Percentiles rank a stretch among this genome's conserved stretches.
Evolutionary conservation across 2,888 invertebrate species (phyloP).

Genomic region (Sinotaia quadrata): DNA sequence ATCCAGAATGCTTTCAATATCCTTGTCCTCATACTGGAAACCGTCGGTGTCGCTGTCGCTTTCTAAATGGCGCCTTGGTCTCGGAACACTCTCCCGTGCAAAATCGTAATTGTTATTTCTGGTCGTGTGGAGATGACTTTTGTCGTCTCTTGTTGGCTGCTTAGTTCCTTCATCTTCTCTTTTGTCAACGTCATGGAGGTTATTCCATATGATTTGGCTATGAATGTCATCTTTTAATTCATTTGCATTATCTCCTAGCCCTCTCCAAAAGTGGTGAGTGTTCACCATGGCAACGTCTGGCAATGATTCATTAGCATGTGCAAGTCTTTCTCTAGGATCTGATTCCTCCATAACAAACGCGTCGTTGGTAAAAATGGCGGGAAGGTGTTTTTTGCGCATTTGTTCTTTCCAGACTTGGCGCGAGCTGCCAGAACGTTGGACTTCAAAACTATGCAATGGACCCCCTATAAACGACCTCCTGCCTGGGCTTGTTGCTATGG

Average conservation of each 20-base stretch:
- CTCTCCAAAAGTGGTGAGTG: neutral
- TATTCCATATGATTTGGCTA: too few relatives aligned
- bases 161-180: neutral
- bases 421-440: conserved; percentile 45
- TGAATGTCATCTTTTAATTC: too few relatives aligned
- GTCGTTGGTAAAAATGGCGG: conserved; percentile 57
- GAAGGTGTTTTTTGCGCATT: conserved; percentile 59
- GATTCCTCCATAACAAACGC: conserved; percentile 44
- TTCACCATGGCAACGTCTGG: conserved; percentile 10
- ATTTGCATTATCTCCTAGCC: neutral
- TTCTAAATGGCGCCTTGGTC: conserved; percentile 22
- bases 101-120: conserved; percentile 48
- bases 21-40: conserved; percentile 47
- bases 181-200: neutral
- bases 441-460: conserved; percentile 30
- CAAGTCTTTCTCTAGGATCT: neutral
- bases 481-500: conserved; percentile 23
- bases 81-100: conserved; percentile 41
- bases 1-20: conserved; percentile 49
- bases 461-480: conserved; percentile 19
- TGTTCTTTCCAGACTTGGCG: conserved; percentile 57
- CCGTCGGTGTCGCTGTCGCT: conserved; percentile 44
- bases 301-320: neutral
- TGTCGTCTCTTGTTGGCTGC: too few relatives aligned
- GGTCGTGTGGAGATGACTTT: conserved; percentile 45